A percentile compares a stretch with the other conserved stretches of the same genome.
These are phyloP conservation scores for Ciconia boyciana DNA, from an alignment of 2,113 vertebrate genomes.

Conservation along the genomic window DNA sequence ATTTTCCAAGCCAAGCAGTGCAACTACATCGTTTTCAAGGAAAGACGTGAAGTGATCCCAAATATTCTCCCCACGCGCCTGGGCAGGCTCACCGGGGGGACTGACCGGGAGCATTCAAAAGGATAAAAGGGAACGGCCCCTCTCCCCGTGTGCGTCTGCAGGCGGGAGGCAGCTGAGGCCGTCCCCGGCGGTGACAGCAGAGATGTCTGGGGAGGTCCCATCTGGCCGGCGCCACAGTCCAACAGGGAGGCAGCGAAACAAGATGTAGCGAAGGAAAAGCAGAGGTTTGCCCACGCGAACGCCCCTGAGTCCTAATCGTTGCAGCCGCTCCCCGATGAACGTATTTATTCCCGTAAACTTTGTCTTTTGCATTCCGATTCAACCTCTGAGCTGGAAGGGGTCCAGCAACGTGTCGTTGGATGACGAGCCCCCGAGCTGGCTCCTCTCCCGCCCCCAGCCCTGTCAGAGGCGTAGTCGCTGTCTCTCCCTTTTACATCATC, in stretches of 20 bases:
- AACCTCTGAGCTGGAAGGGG: slow-evolving; percentile 37
- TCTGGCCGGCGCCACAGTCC: not conserved
- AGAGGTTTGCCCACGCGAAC: not conserved
- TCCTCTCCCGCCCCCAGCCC: slow-evolving; percentile 24
- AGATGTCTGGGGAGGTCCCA: not conserved
- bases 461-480: not conserved
- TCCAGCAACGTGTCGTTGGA: slow-evolving; percentile 3
- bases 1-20: not conserved
- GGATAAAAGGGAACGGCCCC: not conserved
- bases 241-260: not conserved
- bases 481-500: slow-evolving; percentile 58
- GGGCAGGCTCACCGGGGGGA: not conserved
- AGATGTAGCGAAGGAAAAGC: not conserved
- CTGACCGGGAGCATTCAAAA: not conserved
- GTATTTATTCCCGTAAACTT: not conserved
- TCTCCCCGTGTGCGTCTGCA: not conserved
- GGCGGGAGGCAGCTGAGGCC: not conserved
- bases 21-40: not conserved
- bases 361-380: not conserved
- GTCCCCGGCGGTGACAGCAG: not conserved
- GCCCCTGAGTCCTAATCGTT: not conserved
- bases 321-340: not conserved
- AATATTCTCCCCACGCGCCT: not conserved
- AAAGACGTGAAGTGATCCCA: not conserved
- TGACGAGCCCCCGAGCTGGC: slow-evolving; percentile 9